Conservation (phyloP, 1,140 invertebrate genomes). For the Eubasilissa regina region DNA sequence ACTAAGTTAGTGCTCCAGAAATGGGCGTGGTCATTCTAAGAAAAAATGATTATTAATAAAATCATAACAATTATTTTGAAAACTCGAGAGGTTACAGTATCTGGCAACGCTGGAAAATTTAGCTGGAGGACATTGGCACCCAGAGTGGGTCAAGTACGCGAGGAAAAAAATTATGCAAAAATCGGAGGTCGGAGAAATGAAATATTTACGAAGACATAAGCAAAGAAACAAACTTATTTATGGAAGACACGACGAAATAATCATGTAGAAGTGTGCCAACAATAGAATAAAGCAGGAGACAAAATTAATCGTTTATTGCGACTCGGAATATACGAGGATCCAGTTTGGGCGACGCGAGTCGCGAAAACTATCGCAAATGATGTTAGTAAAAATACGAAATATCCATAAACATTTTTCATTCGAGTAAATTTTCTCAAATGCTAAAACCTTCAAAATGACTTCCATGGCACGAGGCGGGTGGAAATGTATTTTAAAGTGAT, state of each 20-base stretch:
- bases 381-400: not conserved
- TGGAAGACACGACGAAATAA: not conserved
- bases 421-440: not conserved
- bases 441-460: not conserved
- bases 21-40: too few relatives aligned
- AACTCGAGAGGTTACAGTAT: too few relatives aligned
- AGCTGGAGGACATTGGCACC: not conserved
- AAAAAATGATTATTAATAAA: too few relatives aligned
- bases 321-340: not conserved
- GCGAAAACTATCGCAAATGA: not conserved
- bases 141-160: constrained; percentile 4
- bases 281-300: not conserved
- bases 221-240: too few relatives aligned
- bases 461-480: constrained; percentile 5
- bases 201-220: not conserved
- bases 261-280: constrained; percentile 5
- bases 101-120: too few relatives aligned
- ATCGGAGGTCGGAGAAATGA: not conserved
- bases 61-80: too few relatives aligned
- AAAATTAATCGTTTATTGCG: constrained; percentile 9
- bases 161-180: not conserved
- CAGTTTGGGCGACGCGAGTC: not conserved
- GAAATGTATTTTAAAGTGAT: not conserved
- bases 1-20: too few relatives aligned
- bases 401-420: not conserved